Percentiles rank a stretch among this genome's conserved stretches.
Evolutionary conservation across 35 echinoderm and acorn worm genomes (phyloP).

Genomic region (Strongylocentrotus purpuratus): DNA sequence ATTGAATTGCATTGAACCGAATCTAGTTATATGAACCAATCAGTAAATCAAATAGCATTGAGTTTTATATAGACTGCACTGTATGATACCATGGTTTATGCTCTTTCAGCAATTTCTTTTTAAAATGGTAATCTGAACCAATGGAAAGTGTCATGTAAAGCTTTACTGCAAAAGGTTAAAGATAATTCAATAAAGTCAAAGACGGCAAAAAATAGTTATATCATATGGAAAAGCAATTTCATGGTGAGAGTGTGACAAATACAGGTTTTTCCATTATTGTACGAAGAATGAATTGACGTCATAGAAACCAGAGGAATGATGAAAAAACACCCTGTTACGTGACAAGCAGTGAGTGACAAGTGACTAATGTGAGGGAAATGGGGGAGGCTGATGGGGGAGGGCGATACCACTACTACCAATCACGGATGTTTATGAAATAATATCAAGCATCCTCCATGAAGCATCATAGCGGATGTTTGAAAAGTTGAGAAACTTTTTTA

Average conservation of each 20-base stretch:
- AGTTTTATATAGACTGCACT: no score
- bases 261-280: neutral
- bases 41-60: no score
- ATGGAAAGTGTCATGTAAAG: neutral
- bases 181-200: neutral
- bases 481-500: no score
- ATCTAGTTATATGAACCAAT: neutral
- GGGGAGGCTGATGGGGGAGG: neutral
- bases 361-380: neutral
- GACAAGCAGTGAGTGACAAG: neutral
- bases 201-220: neutral
- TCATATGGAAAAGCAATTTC: neutral
- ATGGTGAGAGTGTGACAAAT: neutral
- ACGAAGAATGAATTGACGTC: conserved; percentile 11
- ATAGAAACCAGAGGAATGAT: neutral
- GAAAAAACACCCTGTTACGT: neutral
- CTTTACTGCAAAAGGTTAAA: neutral
- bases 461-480: no score
- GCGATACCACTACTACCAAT: neutral
- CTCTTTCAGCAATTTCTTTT: neutral
- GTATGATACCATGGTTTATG: neutral
- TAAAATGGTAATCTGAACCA: neutral
- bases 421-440: neutral
- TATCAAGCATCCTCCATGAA: no score
- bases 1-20: neutral